Base-by-base conservation (phyloP, 2,888 invertebrate genomes). In the Phyllotreta cruciferae region DNA sequence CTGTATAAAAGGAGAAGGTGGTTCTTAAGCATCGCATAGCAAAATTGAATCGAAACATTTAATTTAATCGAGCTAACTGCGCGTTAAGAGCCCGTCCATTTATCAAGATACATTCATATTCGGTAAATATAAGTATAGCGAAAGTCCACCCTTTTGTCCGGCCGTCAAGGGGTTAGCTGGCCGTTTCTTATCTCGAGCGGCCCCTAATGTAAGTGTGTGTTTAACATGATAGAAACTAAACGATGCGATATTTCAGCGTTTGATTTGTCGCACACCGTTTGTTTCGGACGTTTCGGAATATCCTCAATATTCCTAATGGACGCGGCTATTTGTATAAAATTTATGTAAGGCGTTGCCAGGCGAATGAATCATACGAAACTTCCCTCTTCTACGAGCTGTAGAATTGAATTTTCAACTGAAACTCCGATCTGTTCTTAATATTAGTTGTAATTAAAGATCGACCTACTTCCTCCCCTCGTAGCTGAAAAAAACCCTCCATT, bases 51-150 rank as follows among this genome's bases (percentile, higher is more conserved):
- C 24, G 24, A 24, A 24, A 24, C 24, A 24, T 24, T 24, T 24
- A 66, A 61, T 62, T 60, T 60, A 50, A 60, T 61, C 62, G 55
- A 42, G 55, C 55, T 76, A 76, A 74, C 75, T 68, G 71, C 64
- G 69, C 70, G 72, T 69, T 73, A 75, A 76, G 74, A 70, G 72
- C 62, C n/a, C 61, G 64, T 1, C 73, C 69, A 73, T 77, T 70
- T 74, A 74, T 76, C 76, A 77, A 24, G 71, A 73, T 75, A n/a
- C n/a, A 75, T 77, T 77, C 76, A 77, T 77, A 77, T 75, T 75
- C 74, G 2, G 39, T 76, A 76, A 77, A 74, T 76, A 76, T 24
- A 24, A 77, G 75, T 76, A 76, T 24, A 24, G 75, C 68, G 53
- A 56, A 61, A 62, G 71, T 69, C 71, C 72, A 72, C 73, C 74